phyloP scores from a whole-genome alignment of 2,113 vertebrate genomes.

The Channa maculata region DNA sequence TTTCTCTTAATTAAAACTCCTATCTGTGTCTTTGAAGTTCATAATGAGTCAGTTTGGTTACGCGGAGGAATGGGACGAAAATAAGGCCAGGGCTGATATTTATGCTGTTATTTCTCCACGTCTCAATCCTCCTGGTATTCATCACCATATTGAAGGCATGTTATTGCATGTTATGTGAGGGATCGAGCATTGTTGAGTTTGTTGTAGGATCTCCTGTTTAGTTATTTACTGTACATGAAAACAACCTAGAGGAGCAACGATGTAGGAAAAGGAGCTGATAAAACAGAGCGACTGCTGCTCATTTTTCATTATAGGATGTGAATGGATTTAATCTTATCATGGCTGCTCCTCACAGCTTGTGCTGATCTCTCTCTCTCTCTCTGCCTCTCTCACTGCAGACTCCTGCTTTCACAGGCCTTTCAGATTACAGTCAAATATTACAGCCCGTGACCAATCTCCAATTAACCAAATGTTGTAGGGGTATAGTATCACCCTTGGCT shows the following conservation, averaged over 20 bases:
- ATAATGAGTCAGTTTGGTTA: constrained; percentile 86
- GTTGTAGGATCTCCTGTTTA: constrained; percentile 29
- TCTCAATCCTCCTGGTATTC: constrained; percentile 70
- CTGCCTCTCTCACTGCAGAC: constrained; percentile 59
- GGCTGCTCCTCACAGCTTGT: constrained; percentile 77
- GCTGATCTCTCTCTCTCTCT: constrained; percentile 62
- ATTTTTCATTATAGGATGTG: constrained; percentile 74
- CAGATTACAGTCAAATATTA: constrained; percentile 85
- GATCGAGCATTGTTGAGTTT: constrained; percentile 41
- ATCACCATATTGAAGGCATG: constrained; percentile 36
- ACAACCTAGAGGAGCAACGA: constrained; percentile 61
- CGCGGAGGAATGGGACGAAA: constrained; percentile 65
- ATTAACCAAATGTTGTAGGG: constrained; percentile 85
- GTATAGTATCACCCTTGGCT: constrained; percentile 81
- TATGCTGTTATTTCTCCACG: constrained; percentile 66
- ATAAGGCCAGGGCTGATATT: constrained; percentile 76
- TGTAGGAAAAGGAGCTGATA: constrained; percentile 65
- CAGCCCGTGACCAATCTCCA: constrained; percentile 84
- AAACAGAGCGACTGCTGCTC: constrained; percentile 64
- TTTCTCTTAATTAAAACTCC: constrained; percentile 89
- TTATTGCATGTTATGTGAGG: constrained; percentile 28
- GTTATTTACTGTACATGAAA: constrained; percentile 60
- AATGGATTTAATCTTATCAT: constrained; percentile 82
- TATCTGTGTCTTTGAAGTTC: constrained; percentile 89
- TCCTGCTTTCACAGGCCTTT: constrained; percentile 78